Evolutionary conservation across 2,888 invertebrate genomes (phyloP).

Genomic region (Ophion ventricosus): DNA sequence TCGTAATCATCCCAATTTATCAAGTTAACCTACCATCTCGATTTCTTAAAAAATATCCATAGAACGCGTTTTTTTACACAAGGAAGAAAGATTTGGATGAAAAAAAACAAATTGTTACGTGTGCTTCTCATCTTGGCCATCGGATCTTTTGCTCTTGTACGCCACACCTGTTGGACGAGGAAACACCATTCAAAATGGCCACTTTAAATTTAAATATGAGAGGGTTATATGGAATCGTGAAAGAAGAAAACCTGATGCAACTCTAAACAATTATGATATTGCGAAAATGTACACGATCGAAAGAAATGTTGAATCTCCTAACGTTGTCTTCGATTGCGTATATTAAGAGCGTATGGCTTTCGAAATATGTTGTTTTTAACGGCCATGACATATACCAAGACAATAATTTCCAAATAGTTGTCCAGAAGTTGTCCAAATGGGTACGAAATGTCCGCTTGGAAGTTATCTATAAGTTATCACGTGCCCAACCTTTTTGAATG

Average conservation of each 20-base stretch:
- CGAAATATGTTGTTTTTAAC: not conserved
- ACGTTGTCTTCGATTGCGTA: not conserved
- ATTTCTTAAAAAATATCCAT: not conserved
- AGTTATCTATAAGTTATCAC: too few relatives aligned
- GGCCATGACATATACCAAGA: constrained; percentile 10
- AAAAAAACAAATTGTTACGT: not conserved
- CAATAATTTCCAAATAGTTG: too few relatives aligned
- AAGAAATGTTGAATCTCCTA: not conserved
- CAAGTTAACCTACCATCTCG: not conserved
- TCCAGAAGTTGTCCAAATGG: too few relatives aligned
- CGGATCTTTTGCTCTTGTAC: not conserved
- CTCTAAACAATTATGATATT: not conserved
- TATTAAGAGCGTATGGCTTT: constrained; percentile 1
- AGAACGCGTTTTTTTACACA: not conserved
- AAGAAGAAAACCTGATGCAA: not conserved
- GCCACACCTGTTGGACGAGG: not conserved
- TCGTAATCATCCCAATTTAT: not conserved
- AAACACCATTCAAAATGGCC: not conserved
- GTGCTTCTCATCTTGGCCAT: not conserved
- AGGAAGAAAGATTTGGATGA: too few relatives aligned
- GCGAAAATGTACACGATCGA: not conserved
- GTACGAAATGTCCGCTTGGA: too few relatives aligned
- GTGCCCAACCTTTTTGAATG: too few relatives aligned
- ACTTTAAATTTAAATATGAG: not conserved
- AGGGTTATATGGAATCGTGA: not conserved